A percentile compares a stretch with the other conserved stretches of the same genome.
Evolutionary conservation across 2,113 vertebrate species (phyloP).

Genomic region (Tragulus kanchil): DNA sequence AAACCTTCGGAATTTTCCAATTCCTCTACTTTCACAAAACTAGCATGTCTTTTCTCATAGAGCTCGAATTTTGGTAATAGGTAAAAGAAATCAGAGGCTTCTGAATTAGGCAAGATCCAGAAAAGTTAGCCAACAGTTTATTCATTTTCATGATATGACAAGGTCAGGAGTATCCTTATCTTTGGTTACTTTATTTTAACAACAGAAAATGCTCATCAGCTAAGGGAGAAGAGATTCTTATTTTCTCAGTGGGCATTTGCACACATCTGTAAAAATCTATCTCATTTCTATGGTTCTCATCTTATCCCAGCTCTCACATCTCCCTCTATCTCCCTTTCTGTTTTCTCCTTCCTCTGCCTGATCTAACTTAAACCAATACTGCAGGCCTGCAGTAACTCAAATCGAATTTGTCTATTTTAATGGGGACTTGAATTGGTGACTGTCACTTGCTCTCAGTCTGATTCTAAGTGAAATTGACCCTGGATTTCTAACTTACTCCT

Average conservation of each 20-base stretch:
- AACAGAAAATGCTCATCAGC: neutral
- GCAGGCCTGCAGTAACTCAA: neutral
- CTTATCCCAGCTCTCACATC: neutral
- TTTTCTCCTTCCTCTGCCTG: neutral
- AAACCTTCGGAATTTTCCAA: neutral
- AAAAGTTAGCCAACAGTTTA: neutral
- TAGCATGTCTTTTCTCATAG: neutral
- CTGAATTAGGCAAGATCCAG: neutral
- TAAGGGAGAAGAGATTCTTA: neutral
- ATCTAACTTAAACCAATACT: neutral
- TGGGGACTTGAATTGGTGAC: neutral
- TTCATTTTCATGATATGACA: neutral
- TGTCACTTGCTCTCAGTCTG: neutral
- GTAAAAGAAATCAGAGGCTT: neutral
- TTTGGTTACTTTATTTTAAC: neutral
- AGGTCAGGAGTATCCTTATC: neutral
- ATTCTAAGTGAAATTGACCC: neutral
- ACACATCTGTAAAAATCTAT: neutral
- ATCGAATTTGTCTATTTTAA: neutral
- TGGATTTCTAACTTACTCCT: neutral
- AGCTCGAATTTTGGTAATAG: slow-evolving; percentile 20
- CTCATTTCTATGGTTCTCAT: neutral
- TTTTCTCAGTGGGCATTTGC: neutral
- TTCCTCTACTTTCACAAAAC: slow-evolving; percentile 26
- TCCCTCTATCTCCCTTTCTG: neutral